A percentile compares a stretch with the other conserved stretches of the same genome.
phyloP scores from a whole-genome alignment of 92 coral and sea anemone genomes.

The Bergia sp. region DNA sequence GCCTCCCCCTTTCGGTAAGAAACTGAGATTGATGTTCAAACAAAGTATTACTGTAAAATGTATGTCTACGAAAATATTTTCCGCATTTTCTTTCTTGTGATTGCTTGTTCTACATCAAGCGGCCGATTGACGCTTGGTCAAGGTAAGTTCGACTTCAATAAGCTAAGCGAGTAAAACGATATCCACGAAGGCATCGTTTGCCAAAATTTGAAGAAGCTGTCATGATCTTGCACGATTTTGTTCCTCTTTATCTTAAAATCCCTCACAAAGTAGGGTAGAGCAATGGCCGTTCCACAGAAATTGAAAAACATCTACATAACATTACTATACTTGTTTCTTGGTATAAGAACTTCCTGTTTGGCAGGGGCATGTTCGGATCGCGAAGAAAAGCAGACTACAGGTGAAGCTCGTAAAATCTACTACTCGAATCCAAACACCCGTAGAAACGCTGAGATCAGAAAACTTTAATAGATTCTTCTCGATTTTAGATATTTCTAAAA shows the following conservation, averaged over 20 bases:
- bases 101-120: not conserved
- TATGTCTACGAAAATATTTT: not conserved
- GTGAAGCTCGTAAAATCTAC: not conserved
- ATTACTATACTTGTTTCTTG: not conserved
- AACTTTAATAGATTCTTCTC: not conserved
- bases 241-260: not conserved
- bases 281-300: not conserved
- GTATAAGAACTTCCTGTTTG: not conserved
- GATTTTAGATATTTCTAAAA: not conserved
- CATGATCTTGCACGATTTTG: not conserved
- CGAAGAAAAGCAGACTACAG: not conserved
- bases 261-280: not conserved
- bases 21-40: constrained; percentile 16
- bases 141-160: not conserved
- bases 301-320: not conserved
- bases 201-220: not conserved
- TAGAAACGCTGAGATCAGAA: not conserved
- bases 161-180: not conserved
- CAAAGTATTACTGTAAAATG: constrained; percentile 9
- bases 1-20: not conserved
- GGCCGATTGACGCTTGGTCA: not conserved
- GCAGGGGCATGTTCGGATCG: not conserved
- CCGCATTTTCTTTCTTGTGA: not conserved
- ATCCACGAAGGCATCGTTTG: not conserved
- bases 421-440: constrained; percentile 30